A percentile compares a stretch with the other conserved stretches of the same genome.
Conservation (phyloP, 2,113 vertebrate species). For the Montifringilla adamsi region DNA sequence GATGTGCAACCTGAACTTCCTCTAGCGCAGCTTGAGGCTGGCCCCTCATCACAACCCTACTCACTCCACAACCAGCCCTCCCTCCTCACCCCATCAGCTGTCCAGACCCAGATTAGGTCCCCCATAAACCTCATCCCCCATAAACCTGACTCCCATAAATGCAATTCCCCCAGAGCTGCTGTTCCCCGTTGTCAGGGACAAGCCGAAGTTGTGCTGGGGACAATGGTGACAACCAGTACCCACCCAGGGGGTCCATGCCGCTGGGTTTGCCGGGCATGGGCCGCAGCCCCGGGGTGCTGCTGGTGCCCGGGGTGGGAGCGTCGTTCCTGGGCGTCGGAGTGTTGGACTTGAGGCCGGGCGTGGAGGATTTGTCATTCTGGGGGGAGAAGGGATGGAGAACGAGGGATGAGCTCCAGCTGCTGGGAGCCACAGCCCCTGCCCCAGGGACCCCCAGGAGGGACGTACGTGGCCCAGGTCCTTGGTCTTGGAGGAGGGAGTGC, state of each 20-base stretch:
- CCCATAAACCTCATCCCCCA: too few species aligned
- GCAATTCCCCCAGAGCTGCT: neutral
- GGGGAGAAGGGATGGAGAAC: neutral
- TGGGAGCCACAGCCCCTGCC: rapidly evolving
- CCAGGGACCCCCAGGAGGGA: neutral
- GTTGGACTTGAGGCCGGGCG: constrained; percentile 94
- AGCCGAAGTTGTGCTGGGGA: neutral
- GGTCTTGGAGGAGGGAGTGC: constrained; percentile 95
- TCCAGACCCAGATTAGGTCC: neutral
- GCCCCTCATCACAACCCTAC: neutral
- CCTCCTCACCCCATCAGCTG: neutral
- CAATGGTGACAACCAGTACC: neutral
- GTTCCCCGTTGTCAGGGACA: rapidly evolving
- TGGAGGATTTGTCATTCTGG: constrained; percentile 96
- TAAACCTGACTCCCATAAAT: too few species aligned
- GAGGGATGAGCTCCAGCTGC: rapidly evolving
- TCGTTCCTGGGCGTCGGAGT: constrained; percentile 92
- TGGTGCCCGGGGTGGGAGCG: constrained; percentile 92
- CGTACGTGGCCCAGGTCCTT: constrained; percentile 92
- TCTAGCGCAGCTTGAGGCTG: neutral
- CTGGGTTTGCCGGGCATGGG: constrained; percentile 89
- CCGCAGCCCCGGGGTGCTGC: constrained; percentile 91
- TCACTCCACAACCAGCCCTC: neutral
- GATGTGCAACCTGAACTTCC: neutral
- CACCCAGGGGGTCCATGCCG: constrained; percentile 87